Evolutionary conservation across 2,113 vertebrate genomes (phyloP).

Genomic region (Gnathonemus longibarbis): DNA sequence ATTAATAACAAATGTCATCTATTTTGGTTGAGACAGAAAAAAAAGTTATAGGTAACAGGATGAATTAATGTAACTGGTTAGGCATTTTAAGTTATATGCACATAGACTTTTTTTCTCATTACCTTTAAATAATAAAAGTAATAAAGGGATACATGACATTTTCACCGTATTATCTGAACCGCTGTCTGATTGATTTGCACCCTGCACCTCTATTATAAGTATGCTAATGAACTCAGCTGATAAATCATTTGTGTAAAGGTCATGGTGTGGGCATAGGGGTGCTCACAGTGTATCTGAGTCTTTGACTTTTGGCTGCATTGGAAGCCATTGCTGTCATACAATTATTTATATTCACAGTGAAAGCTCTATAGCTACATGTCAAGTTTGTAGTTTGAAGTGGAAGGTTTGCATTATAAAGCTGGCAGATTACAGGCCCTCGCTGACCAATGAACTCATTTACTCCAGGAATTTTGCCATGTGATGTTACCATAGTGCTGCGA

Average conservation of each 20-base stretch:
- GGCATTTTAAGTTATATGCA: slow-evolving; percentile 7
- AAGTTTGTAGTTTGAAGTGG: background rate
- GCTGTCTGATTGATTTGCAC: background rate
- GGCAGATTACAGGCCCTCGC: background rate
- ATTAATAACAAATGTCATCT: slow-evolving; percentile 49
- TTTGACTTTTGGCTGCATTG: background rate
- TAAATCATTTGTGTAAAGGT: slow-evolving; percentile 10
- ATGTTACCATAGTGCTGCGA: background rate
- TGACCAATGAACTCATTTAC: background rate
- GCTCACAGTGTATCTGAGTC: background rate
- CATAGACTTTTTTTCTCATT: background rate
- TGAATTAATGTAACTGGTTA: slow-evolving; percentile 21
- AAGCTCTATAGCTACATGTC: background rate
- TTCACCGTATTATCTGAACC: background rate
- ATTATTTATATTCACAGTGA: background rate
- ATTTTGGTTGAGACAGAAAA: slow-evolving; percentile 19
- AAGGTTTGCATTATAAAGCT: background rate
- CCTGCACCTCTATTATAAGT: background rate
- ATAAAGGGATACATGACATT: background rate
- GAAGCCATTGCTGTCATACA: background rate
- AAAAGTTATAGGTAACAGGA: slow-evolving; percentile 22
- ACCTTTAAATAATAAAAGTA: background rate
- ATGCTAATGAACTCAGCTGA: background rate
- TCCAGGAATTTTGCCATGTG: background rate
- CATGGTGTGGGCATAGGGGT: background rate